Evolutionary conservation across 1,140 invertebrate genomes (phyloP).

Genomic region (Dinothrombium tinctorium): DNA sequence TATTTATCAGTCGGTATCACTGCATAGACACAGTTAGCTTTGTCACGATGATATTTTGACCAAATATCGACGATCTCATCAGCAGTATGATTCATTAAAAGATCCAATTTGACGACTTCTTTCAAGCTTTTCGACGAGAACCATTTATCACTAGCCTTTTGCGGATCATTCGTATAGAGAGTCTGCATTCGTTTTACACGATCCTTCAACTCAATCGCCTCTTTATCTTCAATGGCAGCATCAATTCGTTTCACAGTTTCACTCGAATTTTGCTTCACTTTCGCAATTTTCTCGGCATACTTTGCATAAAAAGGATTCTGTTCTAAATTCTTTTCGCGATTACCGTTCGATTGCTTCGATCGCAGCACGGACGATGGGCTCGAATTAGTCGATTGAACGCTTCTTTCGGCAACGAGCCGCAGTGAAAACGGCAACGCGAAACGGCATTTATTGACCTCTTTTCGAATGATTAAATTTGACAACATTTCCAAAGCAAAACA

Average conservation of each 20-base stretch:
- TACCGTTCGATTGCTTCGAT: not conserved
- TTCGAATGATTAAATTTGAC: not conserved
- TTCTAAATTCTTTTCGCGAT: slow-evolving; percentile 3
- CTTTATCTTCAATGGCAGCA: not conserved
- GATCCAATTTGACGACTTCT: slow-evolving; percentile 10
- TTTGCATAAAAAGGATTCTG: slow-evolving; percentile 11
- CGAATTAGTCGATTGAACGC: not conserved
- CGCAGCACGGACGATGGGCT: not conserved
- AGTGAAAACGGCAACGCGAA: not conserved
- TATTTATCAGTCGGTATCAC: slow-evolving; percentile 3
- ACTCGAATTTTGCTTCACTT: slow-evolving; percentile 2
- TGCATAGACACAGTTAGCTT: slow-evolving; percentile 5
- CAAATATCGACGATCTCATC: slow-evolving; percentile 9
- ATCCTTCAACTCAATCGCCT: not conserved
- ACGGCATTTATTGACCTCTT: not conserved
- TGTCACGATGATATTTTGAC: slow-evolving; percentile 4
- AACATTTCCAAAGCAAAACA: too few species aligned
- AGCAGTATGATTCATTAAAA: slow-evolving; percentile 1
- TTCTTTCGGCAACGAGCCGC: not conserved
- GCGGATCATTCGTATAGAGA: not conserved
- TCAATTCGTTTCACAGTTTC: not conserved
- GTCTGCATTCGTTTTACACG: not conserved
- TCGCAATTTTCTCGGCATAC: slow-evolving; percentile 11
- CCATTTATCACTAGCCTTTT: not conserved
- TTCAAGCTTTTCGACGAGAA: not conserved